These are phyloP conservation scores for Ophthalmolycus amberensis DNA, from an alignment of 2,113 vertebrate species.

Conservation along the genomic window DNA sequence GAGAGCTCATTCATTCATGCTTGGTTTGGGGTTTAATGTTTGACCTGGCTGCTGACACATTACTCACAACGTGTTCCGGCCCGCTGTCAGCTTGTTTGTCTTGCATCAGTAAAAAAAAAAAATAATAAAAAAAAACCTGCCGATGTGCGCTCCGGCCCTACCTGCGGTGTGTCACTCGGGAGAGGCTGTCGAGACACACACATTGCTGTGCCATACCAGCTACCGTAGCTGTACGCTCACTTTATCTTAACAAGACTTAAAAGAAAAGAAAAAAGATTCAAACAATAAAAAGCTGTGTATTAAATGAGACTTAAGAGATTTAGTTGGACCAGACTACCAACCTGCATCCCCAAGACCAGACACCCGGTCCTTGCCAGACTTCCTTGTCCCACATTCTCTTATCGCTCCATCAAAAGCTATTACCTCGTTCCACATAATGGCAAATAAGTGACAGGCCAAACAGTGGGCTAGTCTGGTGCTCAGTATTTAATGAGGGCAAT, in stretches of 20 bases:
- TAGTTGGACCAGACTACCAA: not conserved
- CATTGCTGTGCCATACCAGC: slow-evolving; percentile 1
- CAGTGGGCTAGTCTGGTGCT: slow-evolving; percentile 61
- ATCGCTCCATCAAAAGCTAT: slow-evolving; percentile 54
- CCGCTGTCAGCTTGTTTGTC: slow-evolving; percentile 71
- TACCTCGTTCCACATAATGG: slow-evolving; percentile 67
- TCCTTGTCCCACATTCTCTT: slow-evolving; percentile 42
- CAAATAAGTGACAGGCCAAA: slow-evolving; percentile 75
- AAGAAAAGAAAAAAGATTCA: not conserved
- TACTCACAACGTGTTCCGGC: slow-evolving; percentile 58
- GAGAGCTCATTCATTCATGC: slow-evolving; percentile 70
- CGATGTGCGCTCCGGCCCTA: slow-evolving; percentile 30
- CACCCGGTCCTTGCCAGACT: not conserved
- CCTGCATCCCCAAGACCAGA: not conserved
- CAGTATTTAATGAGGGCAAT: slow-evolving; percentile 77
- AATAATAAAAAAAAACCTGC: slow-evolving; percentile 1
- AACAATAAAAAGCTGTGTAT: not conserved
- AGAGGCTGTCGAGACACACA: not conserved
- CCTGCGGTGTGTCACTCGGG: slow-evolving; percentile 35
- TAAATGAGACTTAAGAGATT: not conserved
- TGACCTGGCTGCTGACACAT: slow-evolving; percentile 75
- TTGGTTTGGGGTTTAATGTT: slow-evolving; percentile 76
- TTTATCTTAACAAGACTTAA: not conserved
- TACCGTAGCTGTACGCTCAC: not conserved
- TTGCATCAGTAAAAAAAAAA: slow-evolving; percentile 42